Conservation (phyloP, 2,888 invertebrate genomes). For the Hydraecia micacea region DNA sequence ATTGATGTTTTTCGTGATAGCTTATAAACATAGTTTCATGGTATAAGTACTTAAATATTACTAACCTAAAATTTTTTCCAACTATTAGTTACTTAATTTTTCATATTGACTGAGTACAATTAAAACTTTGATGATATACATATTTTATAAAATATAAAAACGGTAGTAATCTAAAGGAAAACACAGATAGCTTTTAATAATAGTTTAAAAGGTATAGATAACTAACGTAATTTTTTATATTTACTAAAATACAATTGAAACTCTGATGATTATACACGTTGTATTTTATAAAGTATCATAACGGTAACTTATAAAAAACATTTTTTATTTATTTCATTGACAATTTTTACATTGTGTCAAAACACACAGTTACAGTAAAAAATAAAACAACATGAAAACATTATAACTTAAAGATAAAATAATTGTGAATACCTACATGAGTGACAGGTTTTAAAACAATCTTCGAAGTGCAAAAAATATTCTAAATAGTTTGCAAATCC, state of each 20-base stretch:
- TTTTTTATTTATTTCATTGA: neutral
- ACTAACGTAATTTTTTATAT: slow-evolving; percentile 1
- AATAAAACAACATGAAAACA: neutral
- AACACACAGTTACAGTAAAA: too few relatives aligned
- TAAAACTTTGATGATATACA: neutral
- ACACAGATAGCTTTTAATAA: too few relatives aligned
- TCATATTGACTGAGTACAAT: neutral
- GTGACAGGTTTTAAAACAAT: neutral
- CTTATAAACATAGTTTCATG: slow-evolving; percentile 1
- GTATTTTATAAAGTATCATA: neutral
- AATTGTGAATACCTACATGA: neutral
- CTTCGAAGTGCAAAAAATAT: neutral
- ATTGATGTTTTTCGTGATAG: slow-evolving; percentile 47
- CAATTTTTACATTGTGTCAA: neutral
- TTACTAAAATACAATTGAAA: neutral
- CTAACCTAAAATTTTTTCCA: neutral
- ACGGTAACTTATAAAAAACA: neutral
- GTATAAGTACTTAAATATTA: slow-evolving; percentile 24
- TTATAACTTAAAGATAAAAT: neutral
- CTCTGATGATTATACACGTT: neutral
- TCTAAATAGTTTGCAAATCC: neutral
- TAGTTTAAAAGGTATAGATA: neutral
- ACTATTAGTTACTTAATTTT: neutral
- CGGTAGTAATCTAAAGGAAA: neutral
- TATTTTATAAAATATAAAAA: slow-evolving; percentile 2